Evolutionary conservation across 2,888 invertebrate species (phyloP).

Genomic region (Oscheius myriophilus): DNA sequence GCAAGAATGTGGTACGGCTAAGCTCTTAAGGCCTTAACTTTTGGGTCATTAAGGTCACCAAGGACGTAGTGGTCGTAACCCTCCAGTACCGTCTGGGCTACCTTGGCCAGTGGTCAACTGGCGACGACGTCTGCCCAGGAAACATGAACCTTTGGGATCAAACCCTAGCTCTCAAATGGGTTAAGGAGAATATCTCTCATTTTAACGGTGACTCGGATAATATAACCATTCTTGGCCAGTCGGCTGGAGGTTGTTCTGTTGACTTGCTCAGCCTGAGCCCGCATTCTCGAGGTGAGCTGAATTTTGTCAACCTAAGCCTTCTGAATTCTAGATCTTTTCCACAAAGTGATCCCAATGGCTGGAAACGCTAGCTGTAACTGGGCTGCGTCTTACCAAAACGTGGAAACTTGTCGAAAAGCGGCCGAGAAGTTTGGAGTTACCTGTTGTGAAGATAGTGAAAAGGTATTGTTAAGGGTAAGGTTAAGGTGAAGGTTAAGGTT

Average conservation of each 20-base stretch:
- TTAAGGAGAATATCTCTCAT: slow-evolving; percentile 26
- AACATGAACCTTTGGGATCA: slow-evolving; percentile 51
- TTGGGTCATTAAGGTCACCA: slow-evolving; percentile 30
- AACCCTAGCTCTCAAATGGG: slow-evolving; percentile 52
- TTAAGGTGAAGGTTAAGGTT: too few species aligned
- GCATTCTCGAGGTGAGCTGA: slow-evolving; percentile 39
- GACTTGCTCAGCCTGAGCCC: slow-evolving; percentile 41
- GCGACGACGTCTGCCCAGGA: slow-evolving; percentile 47
- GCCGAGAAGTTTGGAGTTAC: slow-evolving; percentile 26
- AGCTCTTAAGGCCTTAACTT: neutral
- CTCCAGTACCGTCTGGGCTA: slow-evolving; percentile 59
- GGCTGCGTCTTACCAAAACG: neutral
- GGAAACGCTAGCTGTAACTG: slow-evolving; percentile 27
- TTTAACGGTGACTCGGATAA: slow-evolving; percentile 49
- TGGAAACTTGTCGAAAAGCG: slow-evolving; percentile 20
- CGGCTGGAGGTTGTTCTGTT: slow-evolving; percentile 49
- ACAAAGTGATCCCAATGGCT: slow-evolving; percentile 33
- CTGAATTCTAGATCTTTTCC: slow-evolving; percentile 23
- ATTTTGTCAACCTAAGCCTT: neutral
- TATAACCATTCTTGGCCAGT: slow-evolving; percentile 53
- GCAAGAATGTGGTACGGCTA: slow-evolving; percentile 37
- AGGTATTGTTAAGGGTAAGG: neutral
- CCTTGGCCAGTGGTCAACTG: slow-evolving; percentile 55
- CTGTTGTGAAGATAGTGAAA: slow-evolving; percentile 12
- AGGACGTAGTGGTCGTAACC: slow-evolving; percentile 55